Evolutionary conservation across 2,113 vertebrate genomes (phyloP), one percentile per base, ranked within the genome.

Genomic region (Daboia siamensis): DNA sequence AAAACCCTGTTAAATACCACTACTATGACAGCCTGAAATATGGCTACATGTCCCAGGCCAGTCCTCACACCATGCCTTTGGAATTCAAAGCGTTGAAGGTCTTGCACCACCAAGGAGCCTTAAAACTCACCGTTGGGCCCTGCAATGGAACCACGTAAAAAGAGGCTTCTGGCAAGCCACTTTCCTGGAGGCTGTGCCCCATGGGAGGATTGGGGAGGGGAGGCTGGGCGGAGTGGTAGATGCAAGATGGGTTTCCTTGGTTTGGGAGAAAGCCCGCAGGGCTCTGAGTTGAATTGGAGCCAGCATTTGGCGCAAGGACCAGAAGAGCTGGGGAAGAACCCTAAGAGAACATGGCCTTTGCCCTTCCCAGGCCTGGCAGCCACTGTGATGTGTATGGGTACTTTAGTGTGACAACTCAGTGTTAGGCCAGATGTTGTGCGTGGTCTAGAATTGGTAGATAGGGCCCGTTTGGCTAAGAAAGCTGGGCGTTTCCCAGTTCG

Each of bases 11-110:
- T 89, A 99, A 99, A 96, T 99, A 99, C 97, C 99, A 99, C 98
- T 99, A 99, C 96, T 99, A 99, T 0, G 99, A 99, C 94, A 97
- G 98, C 88, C 97, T 99, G 5, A 99, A 98, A 91, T 99, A 99
- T 0, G 98, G 98, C 96, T 99, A 99, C 96, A 99, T 98, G 1
- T 99, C 99, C 3, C 98, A 98, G 94, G 97, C 98, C 92, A 98
- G 99, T 93, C 99, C 99, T 0, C 99, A 99, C 96, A 98, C 99
- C 95, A 99, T 99, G 99, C 99, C 99, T 44, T 94, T 99, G 98
- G 99, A 99, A 97, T 99, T 99, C 97, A 98, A 98, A 97, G 99
- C 99, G 88, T 97, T 99, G 96, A 99, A 98, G 96, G 95, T 95
- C 2, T 97, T 99, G 93, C 99, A 99, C 90, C 98, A 98, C 94